Percentiles rank a stretch among this genome's conserved stretches.
phyloP scores from a whole-genome alignment of 2,888 invertebrate species.

The Dioctria rufipes region DNA sequence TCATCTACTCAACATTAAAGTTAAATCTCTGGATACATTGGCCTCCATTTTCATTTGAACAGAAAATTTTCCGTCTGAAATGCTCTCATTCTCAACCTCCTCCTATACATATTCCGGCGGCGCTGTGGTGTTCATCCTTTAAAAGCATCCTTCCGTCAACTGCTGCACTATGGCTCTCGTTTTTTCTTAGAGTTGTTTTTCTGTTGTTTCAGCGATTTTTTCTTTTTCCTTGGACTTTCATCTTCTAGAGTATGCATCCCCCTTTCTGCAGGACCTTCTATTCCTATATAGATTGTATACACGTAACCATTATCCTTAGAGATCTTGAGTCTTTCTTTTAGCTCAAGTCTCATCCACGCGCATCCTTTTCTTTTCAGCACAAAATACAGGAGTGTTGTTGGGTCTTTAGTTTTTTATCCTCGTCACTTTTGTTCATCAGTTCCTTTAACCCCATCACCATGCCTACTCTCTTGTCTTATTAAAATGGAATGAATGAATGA shows the following conservation, averaged over 20 bases:
- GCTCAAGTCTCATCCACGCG: constrained; percentile 9
- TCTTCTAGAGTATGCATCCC: background rate
- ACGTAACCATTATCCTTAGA: constrained; percentile 3
- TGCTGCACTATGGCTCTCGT: background rate
- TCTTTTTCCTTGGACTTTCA: background rate
- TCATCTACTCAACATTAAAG: too few species aligned
- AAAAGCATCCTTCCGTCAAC: background rate
- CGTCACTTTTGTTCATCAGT: background rate
- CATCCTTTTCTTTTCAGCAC: constrained; percentile 20
- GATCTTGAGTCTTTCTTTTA: constrained; percentile 31
- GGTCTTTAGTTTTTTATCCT: constrained; percentile 46
- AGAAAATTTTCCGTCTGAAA: too few species aligned
- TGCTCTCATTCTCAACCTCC: too few species aligned
- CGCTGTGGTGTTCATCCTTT: background rate
- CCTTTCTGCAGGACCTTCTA: background rate
- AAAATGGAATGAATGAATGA: constrained; percentile 5
- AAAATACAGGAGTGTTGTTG: constrained; percentile 51
- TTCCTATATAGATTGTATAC: background rate
- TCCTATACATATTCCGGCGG: background rate
- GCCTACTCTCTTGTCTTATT: background rate
- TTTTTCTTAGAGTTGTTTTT: constrained; percentile 4
- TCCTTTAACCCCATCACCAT: background rate
- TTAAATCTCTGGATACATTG: too few species aligned
- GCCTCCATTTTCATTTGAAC: too few species aligned
- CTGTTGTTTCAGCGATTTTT: constrained; percentile 34